Evolutionary conservation across 1,140 invertebrate genomes (phyloP).

Genomic region (Cydia strobilella): DNA sequence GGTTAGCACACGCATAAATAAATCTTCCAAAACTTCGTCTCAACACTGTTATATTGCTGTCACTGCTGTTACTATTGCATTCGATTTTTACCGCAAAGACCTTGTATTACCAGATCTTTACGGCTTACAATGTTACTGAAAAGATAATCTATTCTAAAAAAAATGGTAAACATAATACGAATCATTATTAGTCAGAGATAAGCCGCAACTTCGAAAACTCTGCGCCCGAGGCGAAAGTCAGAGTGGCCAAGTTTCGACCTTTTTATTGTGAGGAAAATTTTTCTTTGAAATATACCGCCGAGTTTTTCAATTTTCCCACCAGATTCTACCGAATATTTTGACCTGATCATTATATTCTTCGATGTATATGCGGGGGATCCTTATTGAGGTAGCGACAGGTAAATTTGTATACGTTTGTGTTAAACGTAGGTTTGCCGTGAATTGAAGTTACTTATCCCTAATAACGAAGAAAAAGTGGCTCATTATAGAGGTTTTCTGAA

Average conservation of each 20-base stretch:
- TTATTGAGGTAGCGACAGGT: not conserved
- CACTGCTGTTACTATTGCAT: not conserved
- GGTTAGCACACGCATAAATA: too few species aligned
- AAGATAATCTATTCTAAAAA: not conserved
- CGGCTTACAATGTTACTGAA: conserved; percentile 1
- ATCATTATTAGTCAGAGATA: conserved; percentile 19
- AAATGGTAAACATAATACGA: conserved; percentile 17
- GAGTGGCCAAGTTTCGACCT: conserved; percentile 8
- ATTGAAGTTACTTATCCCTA: not conserved
- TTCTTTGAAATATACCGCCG: not conserved
- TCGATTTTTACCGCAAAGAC: not conserved
- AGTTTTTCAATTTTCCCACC: conserved; percentile 11
- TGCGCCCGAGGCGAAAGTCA: not conserved
- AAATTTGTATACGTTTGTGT: not conserved
- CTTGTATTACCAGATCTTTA: not conserved
- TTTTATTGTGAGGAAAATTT: conserved; percentile 1
- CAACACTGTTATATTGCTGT: not conserved
- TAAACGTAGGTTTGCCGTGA: not conserved
- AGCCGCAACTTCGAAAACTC: not conserved
- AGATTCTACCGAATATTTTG: conserved; percentile 6
- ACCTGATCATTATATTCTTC: not conserved
- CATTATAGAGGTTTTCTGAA: not conserved
- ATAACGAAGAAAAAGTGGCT: not conserved
- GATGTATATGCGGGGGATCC: not conserved
- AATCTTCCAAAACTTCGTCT: not conserved